These are phyloP conservation scores for Phengaris alcon DNA, from an alignment of 2,888 invertebrate genomes.

Conservation along the genomic window DNA sequence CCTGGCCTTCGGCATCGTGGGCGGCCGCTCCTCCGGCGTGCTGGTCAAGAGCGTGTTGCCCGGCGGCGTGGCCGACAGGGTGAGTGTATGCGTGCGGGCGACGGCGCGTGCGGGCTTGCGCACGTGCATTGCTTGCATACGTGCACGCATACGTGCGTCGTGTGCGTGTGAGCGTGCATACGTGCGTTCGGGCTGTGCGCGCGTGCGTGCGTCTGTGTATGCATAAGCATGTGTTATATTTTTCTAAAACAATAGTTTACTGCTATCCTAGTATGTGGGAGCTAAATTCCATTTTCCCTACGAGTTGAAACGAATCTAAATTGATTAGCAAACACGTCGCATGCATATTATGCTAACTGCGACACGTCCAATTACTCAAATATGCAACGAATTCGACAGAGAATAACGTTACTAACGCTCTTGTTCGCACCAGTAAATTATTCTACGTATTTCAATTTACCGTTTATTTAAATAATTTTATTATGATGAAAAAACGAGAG, in stretches of 20 bases:
- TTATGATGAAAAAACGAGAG: no score
- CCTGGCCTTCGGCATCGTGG: constrained; percentile 96
- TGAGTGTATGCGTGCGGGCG: constrained; percentile 62
- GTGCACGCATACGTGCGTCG: not conserved
- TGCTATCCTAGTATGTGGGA: not conserved
- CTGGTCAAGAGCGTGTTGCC: constrained; percentile 96
- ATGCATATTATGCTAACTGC: constrained; percentile 2
- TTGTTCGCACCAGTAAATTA: not conserved
- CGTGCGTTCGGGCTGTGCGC: not conserved
- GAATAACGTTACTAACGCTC: not conserved
- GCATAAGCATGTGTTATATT: not conserved
- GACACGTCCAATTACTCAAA: constrained; percentile 1
- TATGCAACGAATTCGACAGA: not conserved
- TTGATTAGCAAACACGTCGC: constrained; percentile 10
- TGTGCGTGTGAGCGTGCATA: not conserved
- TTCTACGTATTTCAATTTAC: no score
- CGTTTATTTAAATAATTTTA: no score
- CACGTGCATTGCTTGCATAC: not conserved
- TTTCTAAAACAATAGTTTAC: not conserved
- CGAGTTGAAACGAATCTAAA: constrained; percentile 6
- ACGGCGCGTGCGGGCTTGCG: not conserved
- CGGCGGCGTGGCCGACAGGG: constrained; percentile 94
- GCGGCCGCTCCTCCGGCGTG: constrained; percentile 94
- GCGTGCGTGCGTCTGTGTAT: not conserved
- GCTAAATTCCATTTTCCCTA: not conserved